These are phyloP conservation scores for Parascotia fuliginaria DNA, from an alignment of 2,888 invertebrate species.

Conservation along the genomic window DNA sequence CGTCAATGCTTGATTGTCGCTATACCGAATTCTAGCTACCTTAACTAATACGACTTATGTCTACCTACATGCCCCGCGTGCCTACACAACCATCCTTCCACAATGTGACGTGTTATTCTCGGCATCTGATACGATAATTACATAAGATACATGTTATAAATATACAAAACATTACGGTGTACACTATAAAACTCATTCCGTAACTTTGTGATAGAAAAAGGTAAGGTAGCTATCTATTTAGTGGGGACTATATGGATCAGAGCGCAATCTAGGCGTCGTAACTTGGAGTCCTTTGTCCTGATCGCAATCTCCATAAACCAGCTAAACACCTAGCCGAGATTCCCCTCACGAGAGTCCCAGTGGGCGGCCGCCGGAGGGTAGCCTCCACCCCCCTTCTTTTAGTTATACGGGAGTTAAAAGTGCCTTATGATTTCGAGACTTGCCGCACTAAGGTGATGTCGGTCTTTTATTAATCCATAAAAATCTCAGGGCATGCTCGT, in stretches of 20 bases:
- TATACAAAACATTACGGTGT: constrained; percentile 18
- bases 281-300: constrained; percentile 81
- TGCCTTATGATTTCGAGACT: constrained; percentile 74
- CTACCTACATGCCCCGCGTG: not conserved
- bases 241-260: constrained; percentile 68
- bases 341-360: constrained; percentile 59
- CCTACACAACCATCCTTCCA: not conserved
- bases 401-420: constrained; percentile 70
- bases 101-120: no score
- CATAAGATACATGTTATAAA: constrained; percentile 14
- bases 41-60: constrained; percentile 3
- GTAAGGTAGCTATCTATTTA: constrained; percentile 53
- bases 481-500: constrained; percentile 54
- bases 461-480: constrained; percentile 71
- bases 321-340: constrained; percentile 82
- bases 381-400: constrained; percentile 50
- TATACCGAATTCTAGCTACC: not conserved
- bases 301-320: constrained; percentile 84
- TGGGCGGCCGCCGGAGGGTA: constrained; percentile 42
- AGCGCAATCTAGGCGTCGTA: constrained; percentile 74
- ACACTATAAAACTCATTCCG: constrained; percentile 47
- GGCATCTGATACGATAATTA: no score
- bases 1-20: not conserved
- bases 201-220: constrained; percentile 57
- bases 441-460: constrained; percentile 55